phyloP scores from a whole-genome alignment of 2,888 invertebrate species.

The Elmis aenea region DNA sequence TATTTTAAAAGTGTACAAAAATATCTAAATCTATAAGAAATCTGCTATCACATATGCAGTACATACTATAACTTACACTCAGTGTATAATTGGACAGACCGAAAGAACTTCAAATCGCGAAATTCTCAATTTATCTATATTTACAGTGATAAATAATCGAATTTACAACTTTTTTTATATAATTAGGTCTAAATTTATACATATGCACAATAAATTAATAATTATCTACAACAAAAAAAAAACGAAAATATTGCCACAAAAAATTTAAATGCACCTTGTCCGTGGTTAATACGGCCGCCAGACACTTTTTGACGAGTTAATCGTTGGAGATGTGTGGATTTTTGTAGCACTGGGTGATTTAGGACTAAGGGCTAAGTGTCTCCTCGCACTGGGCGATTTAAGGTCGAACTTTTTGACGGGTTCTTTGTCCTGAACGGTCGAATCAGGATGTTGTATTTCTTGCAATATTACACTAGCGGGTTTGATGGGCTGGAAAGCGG shows the following conservation, averaged over 20 bases:
- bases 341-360: constrained; percentile 41
- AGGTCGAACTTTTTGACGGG: constrained; percentile 50
- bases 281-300: constrained; percentile 70
- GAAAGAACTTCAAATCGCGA: no score
- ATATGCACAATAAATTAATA: no score
- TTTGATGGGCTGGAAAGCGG: constrained; percentile 66
- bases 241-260: constrained; percentile 12
- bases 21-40: constrained; percentile 40
- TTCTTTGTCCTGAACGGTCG: constrained; percentile 53
- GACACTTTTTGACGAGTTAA: constrained; percentile 61
- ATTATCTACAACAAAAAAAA: no score
- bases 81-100: constrained; percentile 8
- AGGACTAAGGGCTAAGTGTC: constrained; percentile 48
- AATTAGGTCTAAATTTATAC: no score
- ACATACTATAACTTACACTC: constrained; percentile 11
- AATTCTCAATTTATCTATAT: no score
- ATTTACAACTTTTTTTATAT: no score
- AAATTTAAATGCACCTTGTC: no score
- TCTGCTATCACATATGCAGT: constrained; percentile 46
- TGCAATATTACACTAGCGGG: constrained; percentile 56
- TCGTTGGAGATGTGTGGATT: constrained; percentile 32
- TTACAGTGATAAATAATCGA: no score
- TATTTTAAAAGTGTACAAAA: constrained; percentile 39
- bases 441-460: constrained; percentile 54
- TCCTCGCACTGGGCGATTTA: constrained; percentile 57